Percentiles rank a stretch among this genome's conserved stretches.
phyloP scores from a whole-genome alignment of 30 jellyfish, hydroid and myxozoan species.

The Aurelia aurita complex sp. Pacific region DNA sequence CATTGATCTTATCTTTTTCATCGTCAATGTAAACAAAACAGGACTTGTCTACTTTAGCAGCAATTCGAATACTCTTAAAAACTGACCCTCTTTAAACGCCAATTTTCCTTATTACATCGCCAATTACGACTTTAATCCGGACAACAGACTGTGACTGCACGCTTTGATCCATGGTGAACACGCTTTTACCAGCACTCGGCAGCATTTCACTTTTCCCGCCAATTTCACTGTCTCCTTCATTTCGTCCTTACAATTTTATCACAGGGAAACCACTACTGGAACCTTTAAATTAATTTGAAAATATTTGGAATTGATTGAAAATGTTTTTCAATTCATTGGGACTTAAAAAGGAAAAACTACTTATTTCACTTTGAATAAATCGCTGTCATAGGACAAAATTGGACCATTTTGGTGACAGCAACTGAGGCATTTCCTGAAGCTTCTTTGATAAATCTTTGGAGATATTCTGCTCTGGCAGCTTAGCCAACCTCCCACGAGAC shows the following conservation, averaged over 20 bases:
- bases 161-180: neutral
- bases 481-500: no score
- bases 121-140: slow-evolving; percentile 10
- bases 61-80: neutral
- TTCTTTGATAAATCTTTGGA: no score
- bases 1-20: slow-evolving; percentile 9
- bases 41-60: neutral
- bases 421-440: no score
- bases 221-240: neutral
- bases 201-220: neutral
- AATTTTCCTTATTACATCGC: slow-evolving; percentile 9
- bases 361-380: no score
- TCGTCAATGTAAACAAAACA: slow-evolving; percentile 5
- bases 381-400: no score
- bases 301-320: neutral
- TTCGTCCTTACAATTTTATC: neutral
- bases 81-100: slow-evolving; percentile 5
- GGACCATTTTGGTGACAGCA: no score
- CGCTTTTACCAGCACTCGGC: neutral
- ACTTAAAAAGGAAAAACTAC: neutral
- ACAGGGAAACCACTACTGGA: neutral
- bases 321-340: neutral
- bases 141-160: neutral
- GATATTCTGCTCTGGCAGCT: no score
- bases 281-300: neutral